Conservation (phyloP, 1,140 invertebrate species). For the Pseudomyrmex pallidus region DNA sequence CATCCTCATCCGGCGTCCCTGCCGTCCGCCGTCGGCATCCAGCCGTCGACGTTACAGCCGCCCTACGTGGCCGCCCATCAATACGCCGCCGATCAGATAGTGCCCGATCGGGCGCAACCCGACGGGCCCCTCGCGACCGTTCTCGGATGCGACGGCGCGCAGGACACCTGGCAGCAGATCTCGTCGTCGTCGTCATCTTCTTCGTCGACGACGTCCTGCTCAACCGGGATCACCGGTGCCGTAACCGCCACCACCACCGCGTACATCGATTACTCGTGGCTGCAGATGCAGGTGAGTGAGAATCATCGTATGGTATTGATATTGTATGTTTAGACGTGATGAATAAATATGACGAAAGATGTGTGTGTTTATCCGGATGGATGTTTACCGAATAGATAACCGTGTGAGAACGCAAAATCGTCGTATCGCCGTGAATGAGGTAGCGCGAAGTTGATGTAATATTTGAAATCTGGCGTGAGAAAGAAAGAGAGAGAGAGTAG, state of each 20-base stretch:
- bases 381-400: background rate
- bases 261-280: constrained; percentile 84
- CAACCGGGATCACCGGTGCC: constrained; percentile 70
- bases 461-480: too few species aligned
- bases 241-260: constrained; percentile 78
- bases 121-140: constrained; percentile 77
- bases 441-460: too few species aligned
- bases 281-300: constrained; percentile 83
- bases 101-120: constrained; percentile 82
- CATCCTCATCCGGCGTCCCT: constrained; percentile 76
- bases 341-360: background rate
- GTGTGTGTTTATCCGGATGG: background rate
- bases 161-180: constrained; percentile 81
- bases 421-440: too few species aligned
- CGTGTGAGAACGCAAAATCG: too few species aligned
- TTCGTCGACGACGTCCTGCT: constrained; percentile 58
- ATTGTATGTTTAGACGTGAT: background rate
- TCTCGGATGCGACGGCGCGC: constrained; percentile 75
- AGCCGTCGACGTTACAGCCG: constrained; percentile 76
- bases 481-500: too few species aligned
- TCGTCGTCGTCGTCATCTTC: constrained; percentile 69
- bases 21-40: constrained; percentile 67
- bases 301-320: background rate
- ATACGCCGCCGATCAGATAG: constrained; percentile 84
- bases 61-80: constrained; percentile 69